Base-by-base conservation (phyloP, 2,797 vertebrate genomes). In the Ctenopoma kingsleyae region DNA sequence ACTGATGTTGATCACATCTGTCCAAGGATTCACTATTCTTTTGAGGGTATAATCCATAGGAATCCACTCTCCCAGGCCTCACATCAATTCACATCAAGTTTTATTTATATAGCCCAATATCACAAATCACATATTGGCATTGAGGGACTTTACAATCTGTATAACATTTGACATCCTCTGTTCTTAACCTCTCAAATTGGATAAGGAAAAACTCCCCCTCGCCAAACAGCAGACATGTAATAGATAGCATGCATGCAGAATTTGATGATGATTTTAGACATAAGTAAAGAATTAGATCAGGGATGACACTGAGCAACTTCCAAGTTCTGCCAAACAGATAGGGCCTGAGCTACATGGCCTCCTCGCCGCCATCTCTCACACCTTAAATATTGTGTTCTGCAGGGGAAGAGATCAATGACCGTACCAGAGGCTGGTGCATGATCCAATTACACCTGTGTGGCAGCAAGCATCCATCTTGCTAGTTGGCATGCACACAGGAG, bases 381-480 rank as follows among this genome's bases (percentile, higher is more conserved):
- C 19, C 50, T 54, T 81, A 71, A 78, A 80, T 64, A 82, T 55
- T 72, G 44, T 48, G 36, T 25, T 67, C 64, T 12, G 12, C 53
- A 56, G 66, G 48, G 48, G 35, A 62, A 72, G 40, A 73, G 83
- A 91, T 91, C 87, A 86, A 88, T 91, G 83, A 43, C 71, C 67
- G 57, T 61, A 82, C 58, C 57, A 68, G 81, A 60, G 61, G 62
- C 67, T 81, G 76, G 80, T 78, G 80, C 63, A 74, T 79, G 84
- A 82, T 89, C 83, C 84, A 87, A 89, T 88, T 89, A 85, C 81
- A 87, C 79, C 79, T 82, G 80, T 65, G 55, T n/a, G 65, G 63
- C 70, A 75, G 73, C 41, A 3, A 32, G 67, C 66, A 89, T 86
- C 78, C 65, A 72, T 91, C 85, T 86, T 71, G 41, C 60, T 59